phyloP scores from a whole-genome alignment of 2,888 invertebrate genomes.

The Icerya purchasi region DNA sequence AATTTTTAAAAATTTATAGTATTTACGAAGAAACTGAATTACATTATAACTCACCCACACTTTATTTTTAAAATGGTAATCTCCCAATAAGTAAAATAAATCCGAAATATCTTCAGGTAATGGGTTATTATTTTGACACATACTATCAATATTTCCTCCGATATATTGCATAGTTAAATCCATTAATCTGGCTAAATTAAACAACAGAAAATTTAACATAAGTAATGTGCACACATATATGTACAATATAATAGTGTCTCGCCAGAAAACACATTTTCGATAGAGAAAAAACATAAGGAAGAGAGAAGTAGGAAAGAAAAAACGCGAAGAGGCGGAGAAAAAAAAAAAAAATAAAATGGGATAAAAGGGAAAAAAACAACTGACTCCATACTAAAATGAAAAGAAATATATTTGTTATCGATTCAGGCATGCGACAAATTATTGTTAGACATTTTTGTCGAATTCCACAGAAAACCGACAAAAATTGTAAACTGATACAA shows the following conservation, averaged over 20 bases:
- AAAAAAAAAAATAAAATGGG: background rate
- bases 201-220: background rate
- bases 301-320: no score
- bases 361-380: background rate
- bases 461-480: no score
- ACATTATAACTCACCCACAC: slow-evolving; percentile 17
- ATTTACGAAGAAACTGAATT: no score
- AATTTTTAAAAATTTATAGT: no score
- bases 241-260: background rate
- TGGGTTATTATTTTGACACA: slow-evolving; percentile 26
- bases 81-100: slow-evolving; percentile 66
- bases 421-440: no score
- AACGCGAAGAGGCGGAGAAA: no score
- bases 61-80: slow-evolving; percentile 65
- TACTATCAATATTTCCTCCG: slow-evolving; percentile 33
- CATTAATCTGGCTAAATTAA: slow-evolving; percentile 28
- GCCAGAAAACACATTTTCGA: no score
- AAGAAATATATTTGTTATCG: no score
- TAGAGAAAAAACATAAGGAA: no score
- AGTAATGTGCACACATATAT: background rate
- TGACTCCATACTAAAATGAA: no score
- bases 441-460: no score
- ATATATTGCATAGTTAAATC: slow-evolving; percentile 44
- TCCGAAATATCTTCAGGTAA: slow-evolving; percentile 19
- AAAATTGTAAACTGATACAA: no score